A percentile compares a stretch with the other conserved stretches of the same genome.
phyloP scores from a whole-genome alignment of 2,888 invertebrate species.

The Sphecodes monilicornis region DNA sequence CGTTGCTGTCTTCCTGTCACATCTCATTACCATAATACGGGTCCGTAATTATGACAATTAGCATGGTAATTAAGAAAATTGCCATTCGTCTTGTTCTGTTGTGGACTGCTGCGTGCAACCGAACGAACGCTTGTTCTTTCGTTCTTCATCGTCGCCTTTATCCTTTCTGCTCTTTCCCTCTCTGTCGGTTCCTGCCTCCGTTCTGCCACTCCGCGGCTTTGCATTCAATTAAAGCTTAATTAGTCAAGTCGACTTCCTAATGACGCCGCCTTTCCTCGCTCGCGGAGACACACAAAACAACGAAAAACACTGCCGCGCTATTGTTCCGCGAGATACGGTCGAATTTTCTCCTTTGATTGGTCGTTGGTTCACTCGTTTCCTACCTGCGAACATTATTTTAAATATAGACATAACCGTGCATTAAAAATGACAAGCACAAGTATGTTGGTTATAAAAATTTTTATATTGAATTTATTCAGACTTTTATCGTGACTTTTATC shows the following conservation, averaged over 20 bases:
- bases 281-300: constrained; percentile 39
- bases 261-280: constrained; percentile 52
- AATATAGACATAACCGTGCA: neutral
- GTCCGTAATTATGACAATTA: constrained; percentile 79
- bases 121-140: constrained; percentile 21
- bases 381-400: neutral
- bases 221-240: constrained; percentile 76
- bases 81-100: constrained; percentile 65
- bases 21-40: constrained; percentile 80
- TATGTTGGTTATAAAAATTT: too few relatives aligned
- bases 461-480: too few relatives aligned
- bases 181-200: constrained; percentile 9
- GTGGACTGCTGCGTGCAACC: constrained; percentile 20
- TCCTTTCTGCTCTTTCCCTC: neutral
- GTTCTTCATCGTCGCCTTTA: constrained; percentile 10
- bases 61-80: constrained; percentile 80
- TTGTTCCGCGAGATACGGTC: constrained; percentile 38
- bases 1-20: constrained; percentile 77
- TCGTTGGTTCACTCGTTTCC: neutral
- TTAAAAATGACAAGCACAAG: neutral
- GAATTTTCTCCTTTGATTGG: constrained; percentile 27
- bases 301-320: constrained; percentile 12
- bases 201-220: constrained; percentile 58
- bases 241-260: constrained; percentile 71
- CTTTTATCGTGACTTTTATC: too few relatives aligned